Evolutionary conservation across 2,113 vertebrate genomes (phyloP).

Genomic region (Elaphurus davidianus): DNA sequence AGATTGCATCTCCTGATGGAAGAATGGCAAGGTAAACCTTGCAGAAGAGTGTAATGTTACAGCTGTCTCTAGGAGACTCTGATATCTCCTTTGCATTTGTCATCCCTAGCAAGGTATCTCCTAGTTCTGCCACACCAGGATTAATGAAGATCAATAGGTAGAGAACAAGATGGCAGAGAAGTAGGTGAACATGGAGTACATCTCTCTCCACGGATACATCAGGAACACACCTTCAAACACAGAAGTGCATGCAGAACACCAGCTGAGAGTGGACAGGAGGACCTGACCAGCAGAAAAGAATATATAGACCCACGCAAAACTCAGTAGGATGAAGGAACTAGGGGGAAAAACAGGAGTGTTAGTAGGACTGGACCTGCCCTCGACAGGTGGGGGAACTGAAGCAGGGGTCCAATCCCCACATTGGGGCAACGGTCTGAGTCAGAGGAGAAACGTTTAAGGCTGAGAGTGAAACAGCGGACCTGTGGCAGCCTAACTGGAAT

Average conservation of each 20-base stretch:
- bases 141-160: neutral
- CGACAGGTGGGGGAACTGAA: neutral
- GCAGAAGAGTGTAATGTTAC: neutral
- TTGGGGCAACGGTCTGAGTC: neutral
- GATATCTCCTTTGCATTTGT: neutral
- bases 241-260: neutral
- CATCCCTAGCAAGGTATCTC: neutral
- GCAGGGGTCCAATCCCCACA: neutral
- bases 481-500: neutral
- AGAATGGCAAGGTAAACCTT: neutral
- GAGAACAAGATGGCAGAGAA: neutral
- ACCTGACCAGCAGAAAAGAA: neutral
- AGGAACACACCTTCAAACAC: neutral
- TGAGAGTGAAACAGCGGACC: neutral
- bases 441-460: neutral
- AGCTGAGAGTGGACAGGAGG: neutral
- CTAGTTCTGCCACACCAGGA: neutral
- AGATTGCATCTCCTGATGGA: neutral
- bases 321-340: neutral
- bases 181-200: neutral
- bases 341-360: neutral
- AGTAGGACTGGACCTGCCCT: neutral
- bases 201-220: neutral
- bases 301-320: neutral
- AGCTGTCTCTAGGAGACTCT: neutral